These are phyloP conservation scores for Formica aserva DNA, from an alignment of 2,888 invertebrate species.

Conservation along the genomic window DNA sequence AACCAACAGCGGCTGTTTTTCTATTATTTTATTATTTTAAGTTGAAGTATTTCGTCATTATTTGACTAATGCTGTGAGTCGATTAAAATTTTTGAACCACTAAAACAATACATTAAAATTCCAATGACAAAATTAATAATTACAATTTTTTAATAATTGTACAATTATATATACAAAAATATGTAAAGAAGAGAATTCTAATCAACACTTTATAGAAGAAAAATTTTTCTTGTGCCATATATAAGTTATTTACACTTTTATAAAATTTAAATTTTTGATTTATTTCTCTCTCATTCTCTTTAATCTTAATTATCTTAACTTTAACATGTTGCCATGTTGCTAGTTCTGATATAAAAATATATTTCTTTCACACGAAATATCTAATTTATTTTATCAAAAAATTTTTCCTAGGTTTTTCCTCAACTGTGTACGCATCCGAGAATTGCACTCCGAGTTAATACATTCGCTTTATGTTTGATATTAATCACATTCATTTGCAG, in stretches of 20 bases:
- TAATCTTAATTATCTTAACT: not conserved
- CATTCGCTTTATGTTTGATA: constrained; percentile 38
- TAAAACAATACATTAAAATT: no score
- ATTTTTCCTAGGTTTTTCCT: constrained; percentile 10
- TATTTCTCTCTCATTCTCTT: not conserved
- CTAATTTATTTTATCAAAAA: not conserved
- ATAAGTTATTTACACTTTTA: not conserved
- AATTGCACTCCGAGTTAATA: constrained; percentile 48
- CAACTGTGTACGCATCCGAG: constrained; percentile 30
- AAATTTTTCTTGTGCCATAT: not conserved
- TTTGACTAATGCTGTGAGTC: not conserved
- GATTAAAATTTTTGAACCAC: no score
- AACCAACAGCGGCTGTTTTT: not conserved
- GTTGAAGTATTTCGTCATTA: not conserved
- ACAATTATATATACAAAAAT: not conserved
- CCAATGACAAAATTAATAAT: not conserved
- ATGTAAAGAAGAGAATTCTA: not conserved
- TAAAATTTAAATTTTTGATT: not conserved
- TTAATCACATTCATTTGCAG: constrained; percentile 56
- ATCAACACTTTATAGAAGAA: not conserved
- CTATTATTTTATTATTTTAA: not conserved
- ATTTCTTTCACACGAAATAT: not conserved
- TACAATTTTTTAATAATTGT: not conserved
- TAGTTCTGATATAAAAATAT: not conserved
- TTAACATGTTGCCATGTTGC: not conserved